Evolutionary conservation across 2,797 vertebrate genomes (phyloP), one percentile per base, ranked within the genome.

Genomic region (Chelon auratus): DNA sequence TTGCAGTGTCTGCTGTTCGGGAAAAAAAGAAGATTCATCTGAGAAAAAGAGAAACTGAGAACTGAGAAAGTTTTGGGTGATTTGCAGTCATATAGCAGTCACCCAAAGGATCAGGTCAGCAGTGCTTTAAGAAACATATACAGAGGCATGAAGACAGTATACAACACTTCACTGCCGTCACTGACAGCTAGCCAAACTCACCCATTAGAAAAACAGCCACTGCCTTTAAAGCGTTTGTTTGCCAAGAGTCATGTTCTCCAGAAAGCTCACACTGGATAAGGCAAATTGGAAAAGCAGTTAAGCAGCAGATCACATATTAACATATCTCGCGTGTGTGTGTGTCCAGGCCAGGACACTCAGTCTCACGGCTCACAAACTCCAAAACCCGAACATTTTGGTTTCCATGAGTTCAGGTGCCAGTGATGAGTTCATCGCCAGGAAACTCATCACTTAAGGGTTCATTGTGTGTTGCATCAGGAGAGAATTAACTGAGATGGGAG

Each of bases 261-360:
- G 37, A 51, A 63, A 62, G 48, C 45, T 65, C 59, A 58, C 14
- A 4, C 22, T 52, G 5, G 14, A 20, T 47, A 17, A 77, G 2
- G 39, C 33, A 58, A 0, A 37, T 11, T 9, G n/a, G 72, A 12
- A 47, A 65, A 26, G 18, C 36, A 62, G 66, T 47, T 37, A 5
- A 56, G 54, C 63, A 65, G 67, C 43, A 18, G 78, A 76, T 71
- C 20, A 24, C 51, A 54, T 79, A 59, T 81, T 51, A 77, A 78
- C 70, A 12, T 50, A 17, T 75, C 72, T 50, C 67, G 48, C 67
- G 48, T 51, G 17, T 3, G 64, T 45, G 13, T 37, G 36, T 3
- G 3, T 18, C 39, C 51, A 26, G 73, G 45, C 68, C 58, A 65
- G 17, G 36, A 13, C 43, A 15, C 67, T 76, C 63, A 17, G 9